These are phyloP conservation scores for Megathymus violae DNA, from an alignment of 1,140 invertebrate species.

Conservation along the genomic window DNA sequence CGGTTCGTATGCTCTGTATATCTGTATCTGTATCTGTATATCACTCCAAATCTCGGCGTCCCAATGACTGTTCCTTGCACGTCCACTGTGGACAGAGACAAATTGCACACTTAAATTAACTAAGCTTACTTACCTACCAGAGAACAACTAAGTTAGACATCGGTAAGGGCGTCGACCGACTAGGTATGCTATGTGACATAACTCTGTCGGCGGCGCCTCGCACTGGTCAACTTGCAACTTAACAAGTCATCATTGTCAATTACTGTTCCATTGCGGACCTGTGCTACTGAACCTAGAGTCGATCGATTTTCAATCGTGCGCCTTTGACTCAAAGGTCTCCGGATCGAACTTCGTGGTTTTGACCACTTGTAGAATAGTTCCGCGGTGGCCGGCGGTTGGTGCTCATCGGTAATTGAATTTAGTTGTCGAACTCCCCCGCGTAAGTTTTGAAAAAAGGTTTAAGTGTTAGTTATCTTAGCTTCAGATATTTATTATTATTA, in stretches of 20 bases:
- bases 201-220: slow-evolving; percentile 20
- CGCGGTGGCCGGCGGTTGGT: slow-evolving; percentile 21
- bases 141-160: not conserved
- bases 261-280: slow-evolving; percentile 23
- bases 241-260: slow-evolving; percentile 35
- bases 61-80: no score
- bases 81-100: slow-evolving; percentile 15
- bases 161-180: slow-evolving; percentile 23
- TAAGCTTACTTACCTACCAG: no score
- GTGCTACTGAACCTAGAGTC: not conserved
- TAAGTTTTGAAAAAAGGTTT: no score
- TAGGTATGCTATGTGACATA: slow-evolving; percentile 29
- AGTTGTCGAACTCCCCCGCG: slow-evolving; percentile 3
- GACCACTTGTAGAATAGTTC: slow-evolving; percentile 4
- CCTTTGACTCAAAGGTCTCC: not conserved
- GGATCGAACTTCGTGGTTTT: not conserved
- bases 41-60: no score
- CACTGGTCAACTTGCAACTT: slow-evolving; percentile 28
- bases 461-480: no score
- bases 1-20: no score
- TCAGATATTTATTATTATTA: no score
- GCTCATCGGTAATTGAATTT: slow-evolving; percentile 29
- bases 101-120: slow-evolving; percentile 10
- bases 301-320: slow-evolving; percentile 18
- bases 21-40: no score